Percentiles rank a stretch among this genome's conserved stretches.
phyloP scores from a whole-genome alignment of 2,797 vertebrate genomes.

The Onychomys leucogaster region DNA sequence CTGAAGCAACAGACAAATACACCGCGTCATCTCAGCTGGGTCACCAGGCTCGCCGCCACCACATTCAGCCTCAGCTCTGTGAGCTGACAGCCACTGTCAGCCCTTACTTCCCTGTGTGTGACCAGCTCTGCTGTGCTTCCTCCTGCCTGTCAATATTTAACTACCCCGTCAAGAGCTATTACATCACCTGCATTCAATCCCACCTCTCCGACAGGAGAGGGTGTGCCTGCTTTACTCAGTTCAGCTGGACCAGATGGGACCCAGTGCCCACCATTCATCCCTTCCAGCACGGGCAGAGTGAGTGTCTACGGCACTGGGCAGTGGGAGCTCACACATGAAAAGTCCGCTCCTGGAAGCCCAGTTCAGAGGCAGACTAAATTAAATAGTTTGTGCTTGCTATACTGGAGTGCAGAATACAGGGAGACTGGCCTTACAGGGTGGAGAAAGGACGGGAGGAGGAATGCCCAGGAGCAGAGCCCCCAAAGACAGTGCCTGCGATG shows the following conservation, averaged over 20 bases:
- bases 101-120: conserved; percentile 80
- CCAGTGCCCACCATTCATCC: background rate
- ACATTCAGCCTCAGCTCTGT: conserved; percentile 37
- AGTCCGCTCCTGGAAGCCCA: background rate
- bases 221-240: conserved; percentile 84
- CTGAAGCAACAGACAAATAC: conserved; percentile 71
- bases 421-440: background rate
- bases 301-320: background rate
- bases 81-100: conserved; percentile 81
- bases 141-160: conserved; percentile 92
- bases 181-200: conserved; percentile 86
- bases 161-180: conserved; percentile 87
- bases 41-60: conserved; percentile 58
- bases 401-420: too few relatives aligned
- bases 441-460: background rate
- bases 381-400: too few relatives aligned
- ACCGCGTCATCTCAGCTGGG: conserved; percentile 57
- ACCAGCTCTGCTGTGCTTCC: conserved; percentile 77
- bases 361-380: background rate
- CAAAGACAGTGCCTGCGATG: background rate
- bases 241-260: conserved; percentile 69
- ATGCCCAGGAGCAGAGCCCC: background rate
- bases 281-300: background rate
- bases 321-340: background rate
- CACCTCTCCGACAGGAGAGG: conserved; percentile 78